phyloP scores from a whole-genome alignment of 2,888 invertebrate genomes.

The Tenthredo mesomela region DNA sequence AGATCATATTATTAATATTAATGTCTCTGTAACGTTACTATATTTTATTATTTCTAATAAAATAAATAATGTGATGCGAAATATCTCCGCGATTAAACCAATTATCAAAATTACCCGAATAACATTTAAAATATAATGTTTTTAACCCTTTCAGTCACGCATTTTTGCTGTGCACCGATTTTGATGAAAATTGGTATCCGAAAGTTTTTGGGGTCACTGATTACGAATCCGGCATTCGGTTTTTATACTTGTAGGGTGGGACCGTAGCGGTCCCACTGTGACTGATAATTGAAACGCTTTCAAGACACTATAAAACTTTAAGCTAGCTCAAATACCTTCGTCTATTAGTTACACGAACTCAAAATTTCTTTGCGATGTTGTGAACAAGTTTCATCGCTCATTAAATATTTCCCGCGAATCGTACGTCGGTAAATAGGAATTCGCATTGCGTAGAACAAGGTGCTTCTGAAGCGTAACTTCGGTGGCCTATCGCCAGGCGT shows the following conservation, averaged over 20 bases:
- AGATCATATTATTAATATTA: conserved; percentile 27
- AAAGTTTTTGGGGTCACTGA: too few species aligned
- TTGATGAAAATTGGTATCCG: too few species aligned
- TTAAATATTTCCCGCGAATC: not conserved
- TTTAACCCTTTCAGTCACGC: too few species aligned
- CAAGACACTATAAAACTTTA: not conserved
- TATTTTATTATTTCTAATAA: conserved; percentile 67
- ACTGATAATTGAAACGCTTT: not conserved
- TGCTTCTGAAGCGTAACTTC: not conserved
- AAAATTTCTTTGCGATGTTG: not conserved
- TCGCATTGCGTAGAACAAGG: not conserved
- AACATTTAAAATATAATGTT: too few species aligned
- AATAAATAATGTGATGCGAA: conserved; percentile 60
- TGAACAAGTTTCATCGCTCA: not conserved
- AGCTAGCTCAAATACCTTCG: not conserved
- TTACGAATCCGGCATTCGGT: too few species aligned
- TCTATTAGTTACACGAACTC: not conserved
- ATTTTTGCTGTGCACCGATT: too few species aligned
- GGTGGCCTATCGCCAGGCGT: not conserved
- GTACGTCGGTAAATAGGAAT: not conserved
- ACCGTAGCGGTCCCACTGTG: too few species aligned
- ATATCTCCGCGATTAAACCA: not conserved
- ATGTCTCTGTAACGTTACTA: conserved; percentile 43
- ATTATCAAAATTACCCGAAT: not conserved
- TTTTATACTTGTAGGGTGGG: too few species aligned